These are phyloP conservation scores for Andrena bicolor DNA, from an alignment of 2,888 invertebrate species.

Conservation along the genomic window DNA sequence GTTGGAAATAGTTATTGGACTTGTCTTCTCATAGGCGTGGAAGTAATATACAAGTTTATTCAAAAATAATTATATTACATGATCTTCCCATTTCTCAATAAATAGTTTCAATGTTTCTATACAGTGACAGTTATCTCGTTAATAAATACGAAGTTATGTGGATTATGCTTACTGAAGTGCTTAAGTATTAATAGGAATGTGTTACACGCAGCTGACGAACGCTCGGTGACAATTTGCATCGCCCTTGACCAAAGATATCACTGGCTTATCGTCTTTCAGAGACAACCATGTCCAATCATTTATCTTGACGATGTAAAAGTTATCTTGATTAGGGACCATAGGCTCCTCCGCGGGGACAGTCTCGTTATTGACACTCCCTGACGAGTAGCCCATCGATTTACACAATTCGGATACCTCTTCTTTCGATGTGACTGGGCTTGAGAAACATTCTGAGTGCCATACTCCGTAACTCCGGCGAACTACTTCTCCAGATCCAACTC, in stretches of 20 bases:
- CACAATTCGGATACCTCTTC: conserved; percentile 88
- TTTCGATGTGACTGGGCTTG: conserved; percentile 71
- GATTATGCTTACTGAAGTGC: too few species aligned
- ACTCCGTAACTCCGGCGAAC: conserved; percentile 89
- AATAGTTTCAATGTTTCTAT: conserved; percentile 10
- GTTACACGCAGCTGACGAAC: conserved; percentile 68
- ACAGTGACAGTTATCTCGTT: neutral
- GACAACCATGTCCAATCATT: conserved; percentile 72
- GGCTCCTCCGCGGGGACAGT: conserved; percentile 46
- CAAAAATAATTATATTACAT: neutral
- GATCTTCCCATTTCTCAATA: neutral
- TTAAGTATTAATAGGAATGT: neutral
- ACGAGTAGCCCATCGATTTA: conserved; percentile 87
- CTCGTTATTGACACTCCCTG: conserved; percentile 79
- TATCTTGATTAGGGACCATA: conserved; percentile 62
- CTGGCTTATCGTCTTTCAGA: conserved; percentile 70
- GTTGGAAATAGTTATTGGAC: neutral
- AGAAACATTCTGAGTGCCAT: conserved; percentile 91
- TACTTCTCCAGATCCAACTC: conserved; percentile 89
- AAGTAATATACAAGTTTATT: neutral
- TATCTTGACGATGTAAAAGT: conserved; percentile 76
- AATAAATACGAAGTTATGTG: conserved; percentile 31
- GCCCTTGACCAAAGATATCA: conserved; percentile 68
- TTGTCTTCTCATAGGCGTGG: neutral
- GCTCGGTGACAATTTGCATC: conserved; percentile 74